Conservation (phyloP, 1,140 invertebrate genomes). For the Lucilia sericata region DNA sequence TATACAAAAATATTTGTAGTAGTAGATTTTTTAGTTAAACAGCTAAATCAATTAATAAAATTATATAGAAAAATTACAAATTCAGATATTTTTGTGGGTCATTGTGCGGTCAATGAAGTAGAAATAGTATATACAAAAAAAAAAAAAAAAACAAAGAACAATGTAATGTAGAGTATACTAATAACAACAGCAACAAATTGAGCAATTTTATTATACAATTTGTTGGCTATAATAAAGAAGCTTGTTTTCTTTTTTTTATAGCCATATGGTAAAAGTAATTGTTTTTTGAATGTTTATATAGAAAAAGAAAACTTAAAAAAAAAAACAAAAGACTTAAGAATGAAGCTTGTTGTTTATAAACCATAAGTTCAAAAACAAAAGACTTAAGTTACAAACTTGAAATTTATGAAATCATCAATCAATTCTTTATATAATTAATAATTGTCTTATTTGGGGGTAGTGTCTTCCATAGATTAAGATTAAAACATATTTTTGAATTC, state of each 20-base stretch:
- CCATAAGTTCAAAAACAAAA: neutral
- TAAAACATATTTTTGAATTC: too few species aligned
- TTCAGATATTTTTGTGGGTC: neutral
- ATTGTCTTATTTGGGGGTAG: too few species aligned
- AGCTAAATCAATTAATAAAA: constrained; percentile 21
- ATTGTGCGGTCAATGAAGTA: constrained; percentile 13
- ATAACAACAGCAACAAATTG: neutral
- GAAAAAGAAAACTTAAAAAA: too few species aligned
- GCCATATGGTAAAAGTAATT: neutral
- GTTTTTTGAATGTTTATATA: too few species aligned
- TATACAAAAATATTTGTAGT: neutral
- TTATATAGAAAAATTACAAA: neutral
- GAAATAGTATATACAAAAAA: neutral
- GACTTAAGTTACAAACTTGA: neutral
- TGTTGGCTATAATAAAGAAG: neutral
- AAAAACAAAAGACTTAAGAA: neutral
- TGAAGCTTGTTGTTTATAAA: too few species aligned
- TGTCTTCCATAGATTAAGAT: too few species aligned
- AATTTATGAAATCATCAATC: neutral
- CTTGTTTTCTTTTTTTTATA: neutral
- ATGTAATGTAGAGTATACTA: neutral
- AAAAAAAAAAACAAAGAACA: neutral
- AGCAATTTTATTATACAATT: neutral
- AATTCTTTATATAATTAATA: neutral
- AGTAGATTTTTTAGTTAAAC: neutral